Conservation (phyloP, 2,113 vertebrate species). For the Todiramphus saurophagus region DNA sequence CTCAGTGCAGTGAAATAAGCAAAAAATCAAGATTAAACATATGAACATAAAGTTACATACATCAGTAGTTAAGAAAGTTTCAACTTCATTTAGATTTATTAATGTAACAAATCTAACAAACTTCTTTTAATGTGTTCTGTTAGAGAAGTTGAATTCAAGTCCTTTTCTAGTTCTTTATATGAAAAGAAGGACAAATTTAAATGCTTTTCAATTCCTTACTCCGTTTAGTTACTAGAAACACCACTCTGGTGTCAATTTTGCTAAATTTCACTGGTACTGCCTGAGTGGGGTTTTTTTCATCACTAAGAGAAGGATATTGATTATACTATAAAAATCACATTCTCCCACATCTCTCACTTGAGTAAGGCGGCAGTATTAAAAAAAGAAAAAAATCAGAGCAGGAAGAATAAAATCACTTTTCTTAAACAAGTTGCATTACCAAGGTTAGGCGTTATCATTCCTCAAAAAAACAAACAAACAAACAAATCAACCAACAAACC, state of each 20-base stretch:
- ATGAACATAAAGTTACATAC: background rate
- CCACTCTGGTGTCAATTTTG: background rate
- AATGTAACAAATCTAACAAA: background rate
- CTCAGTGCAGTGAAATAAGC: background rate
- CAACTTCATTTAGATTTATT: background rate
- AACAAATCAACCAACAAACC: background rate
- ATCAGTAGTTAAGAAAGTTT: background rate
- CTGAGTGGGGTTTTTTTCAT: background rate
- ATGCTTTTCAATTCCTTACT: background rate
- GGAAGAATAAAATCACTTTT: background rate
- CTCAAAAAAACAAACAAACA: background rate
- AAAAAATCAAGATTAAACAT: background rate
- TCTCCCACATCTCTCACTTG: background rate
- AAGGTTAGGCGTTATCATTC: background rate
- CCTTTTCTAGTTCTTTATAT: background rate
- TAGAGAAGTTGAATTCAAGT: background rate
- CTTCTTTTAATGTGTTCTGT: background rate
- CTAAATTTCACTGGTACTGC: background rate
- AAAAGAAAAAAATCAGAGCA: background rate
- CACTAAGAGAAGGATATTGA: background rate
- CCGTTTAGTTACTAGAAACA: background rate
- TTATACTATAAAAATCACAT: background rate
- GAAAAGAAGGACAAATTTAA: background rate
- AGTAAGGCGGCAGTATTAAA: background rate
- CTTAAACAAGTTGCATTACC: background rate